Base-by-base conservation (phyloP, 2,797 vertebrate species). In the Coranthus polyacanthus region DNA sequence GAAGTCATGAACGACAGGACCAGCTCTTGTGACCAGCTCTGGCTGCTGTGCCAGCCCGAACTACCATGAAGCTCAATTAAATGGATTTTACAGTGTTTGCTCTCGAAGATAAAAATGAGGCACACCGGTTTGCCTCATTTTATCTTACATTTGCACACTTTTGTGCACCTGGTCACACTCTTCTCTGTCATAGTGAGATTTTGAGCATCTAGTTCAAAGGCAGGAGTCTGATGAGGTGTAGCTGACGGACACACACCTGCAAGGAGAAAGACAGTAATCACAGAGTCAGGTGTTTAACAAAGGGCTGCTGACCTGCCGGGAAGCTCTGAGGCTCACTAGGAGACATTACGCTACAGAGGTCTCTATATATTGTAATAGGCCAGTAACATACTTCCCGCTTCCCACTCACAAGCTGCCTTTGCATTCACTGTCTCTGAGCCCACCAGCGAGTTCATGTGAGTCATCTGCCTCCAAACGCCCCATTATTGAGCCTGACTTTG, bases 231-330 rank as follows among this genome's bases (percentile, higher is more conserved):
- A 86, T 86, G 77, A 87, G 75, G 59, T 58, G 68, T 43, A 68
- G 60, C 32, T 87, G 90, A 89, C 24, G 67, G 85, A 91, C 85
- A 73, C 9, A 38, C 84, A 88, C 85, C 88, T 87, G 83, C 15
- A 13, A 39, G 7, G 78, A 82, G 63, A 44, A 62, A n/a, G 64
- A 61, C 9, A 84, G 90, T 88, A 88, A 88, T 86, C 70, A 46
- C 72, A 56, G 57, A 85, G 68, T 87, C 82, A 62, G 58, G 63
- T 45, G 66, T 73, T 65, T 47, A 68, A 75, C 83, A 82, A 73
- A 77, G 78, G 59, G 60, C 75, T 26, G 44, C 76, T 64, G 75
- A 80, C 71, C 57, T 39, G 78, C 75, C 39, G 56, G 39, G 59
- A 54, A 62, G 54, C n/a, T 47, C 39, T 12, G 45, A 59, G n/a